Percentiles rank a stretch among this genome's conserved stretches.
These are phyloP conservation scores for Caretta caretta DNA, from an alignment of 2,113 vertebrate species.

Conservation along the genomic window DNA sequence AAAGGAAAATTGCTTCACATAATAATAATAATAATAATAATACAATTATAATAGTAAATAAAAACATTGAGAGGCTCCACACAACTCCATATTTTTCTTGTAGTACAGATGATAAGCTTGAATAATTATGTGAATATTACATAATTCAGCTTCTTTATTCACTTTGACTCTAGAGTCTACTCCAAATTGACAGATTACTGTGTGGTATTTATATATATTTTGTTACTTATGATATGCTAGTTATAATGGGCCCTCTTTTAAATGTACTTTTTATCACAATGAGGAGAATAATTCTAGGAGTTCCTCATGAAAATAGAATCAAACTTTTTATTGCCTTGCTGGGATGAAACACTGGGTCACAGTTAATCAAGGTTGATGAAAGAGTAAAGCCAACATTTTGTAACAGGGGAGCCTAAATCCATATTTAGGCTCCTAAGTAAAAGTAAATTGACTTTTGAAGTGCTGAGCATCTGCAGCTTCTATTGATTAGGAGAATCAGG, in stretches of 20 bases:
- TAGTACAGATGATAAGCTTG: not conserved
- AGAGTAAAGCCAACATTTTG: not conserved
- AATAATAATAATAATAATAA: not conserved
- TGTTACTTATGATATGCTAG: not conserved
- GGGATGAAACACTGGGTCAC: not conserved
- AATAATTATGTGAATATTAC: not conserved
- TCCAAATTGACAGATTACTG: not conserved
- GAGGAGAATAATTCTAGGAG: not conserved
- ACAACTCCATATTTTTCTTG: not conserved
- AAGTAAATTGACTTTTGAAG: not conserved
- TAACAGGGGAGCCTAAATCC: not conserved
- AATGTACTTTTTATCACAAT: not conserved
- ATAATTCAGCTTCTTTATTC: not conserved
- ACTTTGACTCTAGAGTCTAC: not conserved
- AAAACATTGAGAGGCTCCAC: not conserved
- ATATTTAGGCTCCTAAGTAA: not conserved
- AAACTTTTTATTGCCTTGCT: not conserved
- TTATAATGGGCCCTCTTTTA: not conserved
- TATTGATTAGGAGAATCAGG: not conserved
- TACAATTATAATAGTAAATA: not conserved
- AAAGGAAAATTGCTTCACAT: not conserved
- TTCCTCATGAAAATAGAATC: not conserved
- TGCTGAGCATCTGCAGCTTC: not conserved
- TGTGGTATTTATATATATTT: not conserved
- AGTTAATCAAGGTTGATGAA: not conserved